Percentiles rank a stretch among this genome's conserved stretches.
phyloP scores from a whole-genome alignment of 2,888 invertebrate species.

The Ditylenchus weischeri region DNA sequence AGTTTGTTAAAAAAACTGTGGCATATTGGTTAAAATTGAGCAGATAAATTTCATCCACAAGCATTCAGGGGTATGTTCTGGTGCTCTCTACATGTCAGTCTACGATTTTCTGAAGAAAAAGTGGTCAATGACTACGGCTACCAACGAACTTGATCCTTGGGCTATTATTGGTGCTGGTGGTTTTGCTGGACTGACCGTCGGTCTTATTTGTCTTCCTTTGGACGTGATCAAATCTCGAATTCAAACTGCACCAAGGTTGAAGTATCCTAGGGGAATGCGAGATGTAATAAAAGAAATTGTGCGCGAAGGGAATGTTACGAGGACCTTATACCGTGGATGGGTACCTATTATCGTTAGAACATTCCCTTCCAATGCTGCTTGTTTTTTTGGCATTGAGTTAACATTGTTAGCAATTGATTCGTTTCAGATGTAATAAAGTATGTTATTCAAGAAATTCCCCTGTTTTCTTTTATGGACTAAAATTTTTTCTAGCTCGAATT shows the following conservation, averaged over 20 bases:
- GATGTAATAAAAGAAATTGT: background rate
- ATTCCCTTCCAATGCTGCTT: slow-evolving; percentile 1
- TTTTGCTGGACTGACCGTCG: slow-evolving; percentile 1
- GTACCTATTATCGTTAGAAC: background rate
- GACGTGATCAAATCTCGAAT: slow-evolving; percentile 6
- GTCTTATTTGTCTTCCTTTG: slow-evolving; percentile 1
- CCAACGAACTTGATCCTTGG: no score
- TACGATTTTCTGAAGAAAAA: slow-evolving; percentile 1
- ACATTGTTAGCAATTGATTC: background rate
- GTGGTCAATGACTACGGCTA: no score
- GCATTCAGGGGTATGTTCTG: background rate
- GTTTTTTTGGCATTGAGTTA: slow-evolving; percentile 6
- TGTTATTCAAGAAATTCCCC: no score
- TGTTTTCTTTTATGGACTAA: no score
- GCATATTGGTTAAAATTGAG: background rate
- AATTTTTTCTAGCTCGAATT: no score
- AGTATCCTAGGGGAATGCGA: background rate
- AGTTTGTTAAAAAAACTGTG: background rate
- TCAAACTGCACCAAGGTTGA: background rate
- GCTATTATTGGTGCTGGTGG: background rate
- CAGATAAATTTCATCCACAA: background rate
- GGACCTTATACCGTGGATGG: background rate
- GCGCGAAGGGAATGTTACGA: no score
- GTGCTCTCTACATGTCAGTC: slow-evolving; percentile 3
- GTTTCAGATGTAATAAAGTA: no score